Evolutionary conservation across 2,888 invertebrate species (phyloP).

Genomic region (Tanypteryx hageni): DNA sequence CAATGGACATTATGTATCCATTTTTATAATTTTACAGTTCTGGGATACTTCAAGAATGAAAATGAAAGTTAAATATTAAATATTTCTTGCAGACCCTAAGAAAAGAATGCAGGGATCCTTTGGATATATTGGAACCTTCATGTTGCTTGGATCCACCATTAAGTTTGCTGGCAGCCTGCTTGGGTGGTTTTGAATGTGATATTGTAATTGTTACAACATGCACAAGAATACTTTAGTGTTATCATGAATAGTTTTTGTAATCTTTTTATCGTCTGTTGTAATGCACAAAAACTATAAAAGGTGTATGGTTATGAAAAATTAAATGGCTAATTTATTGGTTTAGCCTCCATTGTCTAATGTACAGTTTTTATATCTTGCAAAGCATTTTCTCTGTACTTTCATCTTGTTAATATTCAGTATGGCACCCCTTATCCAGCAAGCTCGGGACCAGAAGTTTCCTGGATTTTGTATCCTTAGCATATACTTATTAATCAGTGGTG

Average conservation of each 20-base stretch:
- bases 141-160: constrained; percentile 71
- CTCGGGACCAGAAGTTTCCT: too few relatives aligned
- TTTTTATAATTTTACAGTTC: neutral
- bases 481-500: too few relatives aligned
- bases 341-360: neutral
- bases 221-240: neutral
- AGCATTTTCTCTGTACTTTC: too few relatives aligned
- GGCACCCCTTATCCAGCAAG: too few relatives aligned
- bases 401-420: too few relatives aligned
- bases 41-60: neutral
- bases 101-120: constrained; percentile 72
- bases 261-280: neutral
- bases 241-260: neutral
- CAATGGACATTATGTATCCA: neutral
- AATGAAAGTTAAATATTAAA: neutral
- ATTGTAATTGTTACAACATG: neutral
- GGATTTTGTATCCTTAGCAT: too few relatives aligned
- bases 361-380: neutral
- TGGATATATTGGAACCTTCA: constrained; percentile 72
- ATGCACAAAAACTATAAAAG: neutral
- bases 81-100: constrained; percentile 70
- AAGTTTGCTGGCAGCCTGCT: constrained; percentile 70
- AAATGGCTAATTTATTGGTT: neutral
- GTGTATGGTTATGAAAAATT: neutral
- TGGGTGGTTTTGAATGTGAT: constrained; percentile 64